phyloP scores from a whole-genome alignment of 2,113 vertebrate species.

The Ploceus nigricollis region DNA sequence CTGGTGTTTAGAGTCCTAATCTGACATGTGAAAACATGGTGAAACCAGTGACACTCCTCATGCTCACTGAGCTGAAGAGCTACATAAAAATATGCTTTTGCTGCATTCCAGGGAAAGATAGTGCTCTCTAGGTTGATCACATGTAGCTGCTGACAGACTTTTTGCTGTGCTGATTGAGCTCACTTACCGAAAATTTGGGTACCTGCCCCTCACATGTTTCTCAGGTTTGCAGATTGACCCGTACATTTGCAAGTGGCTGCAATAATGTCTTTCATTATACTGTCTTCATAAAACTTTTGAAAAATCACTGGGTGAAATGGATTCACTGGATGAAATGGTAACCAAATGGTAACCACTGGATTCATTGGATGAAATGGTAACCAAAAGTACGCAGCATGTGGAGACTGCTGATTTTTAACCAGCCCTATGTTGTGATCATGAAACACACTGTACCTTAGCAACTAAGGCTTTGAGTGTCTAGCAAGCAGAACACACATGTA shows the following conservation, averaged over 20 bases:
- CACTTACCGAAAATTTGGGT: neutral
- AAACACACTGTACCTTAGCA: neutral
- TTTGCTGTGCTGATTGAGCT: neutral
- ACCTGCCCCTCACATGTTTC: neutral
- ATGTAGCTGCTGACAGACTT: neutral
- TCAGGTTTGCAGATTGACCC: neutral
- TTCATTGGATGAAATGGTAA: neutral
- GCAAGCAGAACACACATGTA: neutral
- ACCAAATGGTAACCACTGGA: too few species aligned
- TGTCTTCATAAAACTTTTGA: neutral
- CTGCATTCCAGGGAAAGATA: neutral
- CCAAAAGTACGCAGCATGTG: neutral
- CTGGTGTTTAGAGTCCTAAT: neutral
- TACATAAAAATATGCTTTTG: neutral
- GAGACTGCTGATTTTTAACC: neutral
- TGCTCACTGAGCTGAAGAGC: neutral
- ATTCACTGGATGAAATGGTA: neutral
- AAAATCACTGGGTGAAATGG: neutral
- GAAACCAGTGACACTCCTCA: neutral
- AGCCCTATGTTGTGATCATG: neutral
- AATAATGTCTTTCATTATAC: neutral
- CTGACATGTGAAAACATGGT: accelerated
- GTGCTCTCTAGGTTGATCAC: neutral
- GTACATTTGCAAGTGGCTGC: neutral
- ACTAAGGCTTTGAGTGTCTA: neutral